Evolutionary conservation across 2,113 vertebrate genomes (phyloP).

Genomic region (Mesocricetus auratus): DNA sequence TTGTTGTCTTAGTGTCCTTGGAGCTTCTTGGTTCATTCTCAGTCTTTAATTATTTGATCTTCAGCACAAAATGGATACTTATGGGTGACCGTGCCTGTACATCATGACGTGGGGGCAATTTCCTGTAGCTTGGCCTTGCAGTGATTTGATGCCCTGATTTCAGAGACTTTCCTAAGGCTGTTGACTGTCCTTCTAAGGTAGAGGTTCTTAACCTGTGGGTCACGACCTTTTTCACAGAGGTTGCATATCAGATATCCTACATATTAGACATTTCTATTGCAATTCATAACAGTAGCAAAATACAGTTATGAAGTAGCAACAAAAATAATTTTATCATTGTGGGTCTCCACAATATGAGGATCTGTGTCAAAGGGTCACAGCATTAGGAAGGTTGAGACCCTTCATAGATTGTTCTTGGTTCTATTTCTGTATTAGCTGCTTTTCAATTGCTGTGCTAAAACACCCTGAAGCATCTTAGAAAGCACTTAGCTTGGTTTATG

Average conservation of each 20-base stretch:
- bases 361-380: background rate
- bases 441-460: background rate
- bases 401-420: background rate
- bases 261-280: background rate
- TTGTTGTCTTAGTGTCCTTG: background rate
- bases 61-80: background rate
- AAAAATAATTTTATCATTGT: background rate
- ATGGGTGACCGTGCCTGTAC: background rate
- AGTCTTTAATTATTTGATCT: background rate
- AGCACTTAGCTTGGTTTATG: background rate
- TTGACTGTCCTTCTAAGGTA: background rate
- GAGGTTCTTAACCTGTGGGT: background rate
- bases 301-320: background rate
- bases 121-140: background rate
- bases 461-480: background rate
- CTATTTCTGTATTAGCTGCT: background rate
- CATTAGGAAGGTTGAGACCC: background rate
- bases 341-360: background rate
- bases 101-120: background rate
- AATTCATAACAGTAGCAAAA: background rate
- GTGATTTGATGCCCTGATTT: background rate
- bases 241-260: background rate
- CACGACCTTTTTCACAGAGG: background rate
- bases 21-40: background rate
- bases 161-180: background rate